phyloP scores from a whole-genome alignment of 2,113 vertebrate genomes.

The Siniperca knerii region DNA sequence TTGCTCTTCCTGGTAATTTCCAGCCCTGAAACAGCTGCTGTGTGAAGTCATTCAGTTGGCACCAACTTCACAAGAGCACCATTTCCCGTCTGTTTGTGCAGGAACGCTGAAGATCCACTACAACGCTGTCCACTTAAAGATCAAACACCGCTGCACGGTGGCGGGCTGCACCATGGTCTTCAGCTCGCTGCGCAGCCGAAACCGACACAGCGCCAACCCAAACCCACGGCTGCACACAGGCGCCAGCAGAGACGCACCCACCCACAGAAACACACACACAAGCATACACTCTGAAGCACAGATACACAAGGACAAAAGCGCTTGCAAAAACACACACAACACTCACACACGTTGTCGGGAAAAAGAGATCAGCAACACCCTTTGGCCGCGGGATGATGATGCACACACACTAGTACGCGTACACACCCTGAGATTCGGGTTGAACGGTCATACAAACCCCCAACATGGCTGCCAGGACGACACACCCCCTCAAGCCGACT shows the following conservation, averaged over 20 bases:
- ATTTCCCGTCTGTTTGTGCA: slow-evolving; percentile 13
- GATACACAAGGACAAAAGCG: slow-evolving; percentile 43
- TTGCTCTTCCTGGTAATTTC: background rate
- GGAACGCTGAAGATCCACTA: slow-evolving; percentile 97
- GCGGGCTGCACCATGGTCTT: slow-evolving; percentile 96
- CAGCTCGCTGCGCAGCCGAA: slow-evolving; percentile 95
- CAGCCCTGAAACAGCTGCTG: background rate
- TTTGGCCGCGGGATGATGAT: background rate
- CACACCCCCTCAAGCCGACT: background rate
- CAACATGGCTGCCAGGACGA: background rate
- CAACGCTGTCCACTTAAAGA: slow-evolving; percentile 96
- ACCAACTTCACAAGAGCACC: background rate
- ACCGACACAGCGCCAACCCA: slow-evolving; percentile 96
- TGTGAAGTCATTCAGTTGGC: background rate
- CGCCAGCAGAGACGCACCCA: slow-evolving; percentile 6
- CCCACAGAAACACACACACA: background rate
- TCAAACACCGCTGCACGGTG: slow-evolving; percentile 95
- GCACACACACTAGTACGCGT: rapidly evolving
- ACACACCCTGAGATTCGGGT: background rate
- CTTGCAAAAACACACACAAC: background rate
- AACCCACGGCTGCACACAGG: slow-evolving; percentile 88
- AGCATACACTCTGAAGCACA: slow-evolving; percentile 81
- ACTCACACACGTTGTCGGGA: background rate
- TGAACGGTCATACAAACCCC: background rate
- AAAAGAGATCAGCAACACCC: background rate